Base-by-base conservation (phyloP, 2,888 invertebrate genomes). In the Mantis religiosa region DNA sequence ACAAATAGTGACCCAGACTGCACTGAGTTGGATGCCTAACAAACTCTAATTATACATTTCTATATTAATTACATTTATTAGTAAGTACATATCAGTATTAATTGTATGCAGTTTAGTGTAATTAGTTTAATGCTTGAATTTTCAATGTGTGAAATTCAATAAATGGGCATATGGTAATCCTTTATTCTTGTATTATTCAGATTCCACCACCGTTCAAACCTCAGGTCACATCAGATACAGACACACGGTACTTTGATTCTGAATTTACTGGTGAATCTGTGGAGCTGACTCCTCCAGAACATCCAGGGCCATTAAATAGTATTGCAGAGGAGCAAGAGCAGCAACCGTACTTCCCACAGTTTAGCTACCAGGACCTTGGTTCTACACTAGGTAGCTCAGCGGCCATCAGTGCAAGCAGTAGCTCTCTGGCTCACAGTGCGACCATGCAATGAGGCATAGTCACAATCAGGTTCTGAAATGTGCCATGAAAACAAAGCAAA, bases 261-360 rank as follows among this genome's bases (percentile, higher is more conserved):
- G 98, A 99, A 94, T 99, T 99, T 94, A 99, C 99, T 6, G 98
- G 98, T 90, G 99, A 99, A 94, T 97, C 98, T 92, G 98, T 99
- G 25, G 98, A 98, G 94, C 94, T 99, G 91, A 99, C 99, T 90
- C 99, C 99, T 89, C 99, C 99, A 34, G 98, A 97, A 93, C 95
- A 95, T 91, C 94, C 93, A 20, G 94, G 94, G 20, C 94, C 94
- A n/a, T 92, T 96, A 86, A 94, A 94, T 91, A 94, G 95, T 89
- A 95, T 96, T 90, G 94, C 94, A n/a, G 96, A 96, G 92, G 95
- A 95, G 91, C 92, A 93, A 86, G 95, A 95, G 90, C 91, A 91
- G 88, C 90, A 90, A 86, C 95, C 95, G 85, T 95, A 96, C 92
- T 96, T 96, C 92, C 95, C 95, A 81, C 96, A 97, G 95, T 98